Conservation (phyloP, 64 coral and sea anemone genomes). For the Pocillopora verrucosa region DNA sequence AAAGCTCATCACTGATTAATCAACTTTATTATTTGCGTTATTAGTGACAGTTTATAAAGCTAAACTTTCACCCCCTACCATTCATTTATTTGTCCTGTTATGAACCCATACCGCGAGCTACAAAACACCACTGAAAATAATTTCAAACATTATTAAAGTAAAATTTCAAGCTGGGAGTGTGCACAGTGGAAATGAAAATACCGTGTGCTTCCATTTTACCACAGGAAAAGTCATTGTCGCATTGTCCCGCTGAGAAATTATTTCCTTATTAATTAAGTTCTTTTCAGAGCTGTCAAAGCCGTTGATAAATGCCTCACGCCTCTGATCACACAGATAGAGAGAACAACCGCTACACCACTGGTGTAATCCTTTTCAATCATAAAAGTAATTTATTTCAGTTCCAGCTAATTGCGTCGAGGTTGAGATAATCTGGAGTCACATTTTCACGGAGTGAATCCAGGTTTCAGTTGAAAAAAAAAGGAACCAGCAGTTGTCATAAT, state of each 20-base stretch:
- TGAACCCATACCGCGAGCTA: neutral
- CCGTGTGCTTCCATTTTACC: conserved; percentile 10
- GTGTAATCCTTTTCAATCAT: neutral
- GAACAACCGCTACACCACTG: neutral
- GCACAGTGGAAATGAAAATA: conserved; percentile 3
- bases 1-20: conserved; percentile 63
- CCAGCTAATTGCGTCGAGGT: neutral
- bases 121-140: conserved; percentile 16
- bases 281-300: conserved; percentile 15
- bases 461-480: neutral
- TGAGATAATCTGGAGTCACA: conserved; percentile 1
- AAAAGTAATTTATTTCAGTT: conserved; percentile 13
- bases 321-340: neutral
- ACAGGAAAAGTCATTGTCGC: conserved; percentile 18
- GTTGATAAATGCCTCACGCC: conserved; percentile 12
- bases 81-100: conserved; percentile 18
- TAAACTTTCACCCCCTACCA: conserved; percentile 61
- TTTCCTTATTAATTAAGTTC: conserved; percentile 66
- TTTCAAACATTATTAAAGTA: conserved; percentile 65
- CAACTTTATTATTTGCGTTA: conserved; percentile 76
- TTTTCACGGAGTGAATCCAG: neutral
- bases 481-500: neutral
- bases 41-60: conserved; percentile 70
- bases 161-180: conserved; percentile 61
- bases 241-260: conserved; percentile 47